Evolutionary conservation across 2,888 invertebrate species (phyloP), one percentile per base, ranked within the genome.

Genomic region (Stenotaenia linearis): DNA sequence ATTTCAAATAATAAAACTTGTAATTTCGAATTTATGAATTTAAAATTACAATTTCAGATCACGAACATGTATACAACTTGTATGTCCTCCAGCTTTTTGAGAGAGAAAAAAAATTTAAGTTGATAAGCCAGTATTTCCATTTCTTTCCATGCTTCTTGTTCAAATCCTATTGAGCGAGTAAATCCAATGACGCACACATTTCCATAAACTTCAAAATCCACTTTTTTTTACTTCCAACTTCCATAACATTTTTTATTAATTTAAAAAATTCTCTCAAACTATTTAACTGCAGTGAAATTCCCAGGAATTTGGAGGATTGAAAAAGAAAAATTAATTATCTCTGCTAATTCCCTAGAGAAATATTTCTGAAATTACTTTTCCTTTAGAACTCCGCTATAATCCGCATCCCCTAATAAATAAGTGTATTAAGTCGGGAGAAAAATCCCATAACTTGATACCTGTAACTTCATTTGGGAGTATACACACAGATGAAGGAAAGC

Each of bases 91-190:
- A 69, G 69, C 15, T 25, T 69, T 69, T 61, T 61, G 12, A 3
- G n/a, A 12, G 0, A 5, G n/a, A 45, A n/a, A 45, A 45, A 45
- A 45, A 45, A 45, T 69, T 4, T 25, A 69, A 69, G 69, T 69
- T 69, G 69, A 69, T 69, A 69, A 69, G 69, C 69, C 69, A 69
- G 69, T 69, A 69, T 69, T 69, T 69, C 69, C 69, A 69, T 69
- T 69, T 69, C 69, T 69, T n/a, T 69, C 69, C 69, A 69, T 69
- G 69, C 69, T 6, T 69, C 69, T 69, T 69, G 69, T 69, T 69
- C 69, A 69, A 69, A 69, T 69, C 69, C 69, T 69, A 25, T 69
- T 69, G 15, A 69, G 25, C 28, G n/a, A 25, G 25, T 69, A 69
- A 69, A 69, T 69, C 25, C 28, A n/a, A 28, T 28, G 69, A 69